A percentile compares a stretch with the other conserved stretches of the same genome.
phyloP scores from a whole-genome alignment of 2,797 vertebrate genomes.

The Liasis olivaceus region DNA sequence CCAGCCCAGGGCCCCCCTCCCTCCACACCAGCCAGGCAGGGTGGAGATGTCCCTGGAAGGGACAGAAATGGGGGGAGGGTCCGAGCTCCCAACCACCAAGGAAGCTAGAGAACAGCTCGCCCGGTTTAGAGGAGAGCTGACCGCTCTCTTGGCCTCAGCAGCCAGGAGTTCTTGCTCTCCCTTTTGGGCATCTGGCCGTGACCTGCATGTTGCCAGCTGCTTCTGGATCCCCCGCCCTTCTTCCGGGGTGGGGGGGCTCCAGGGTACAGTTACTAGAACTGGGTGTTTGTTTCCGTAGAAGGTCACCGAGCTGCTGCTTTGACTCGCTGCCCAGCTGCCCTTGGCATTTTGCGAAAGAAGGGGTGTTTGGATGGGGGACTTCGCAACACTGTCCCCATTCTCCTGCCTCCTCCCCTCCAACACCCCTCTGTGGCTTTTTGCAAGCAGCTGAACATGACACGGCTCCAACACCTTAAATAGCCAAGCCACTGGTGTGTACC shows the following conservation, averaged over 20 bases:
- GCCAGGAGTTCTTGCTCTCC: neutral
- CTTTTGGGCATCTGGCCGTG: neutral
- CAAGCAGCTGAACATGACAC: neutral
- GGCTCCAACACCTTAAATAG: neutral
- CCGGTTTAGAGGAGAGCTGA: neutral
- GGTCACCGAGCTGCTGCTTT: neutral
- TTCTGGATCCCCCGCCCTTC: accelerated
- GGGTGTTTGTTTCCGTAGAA: neutral
- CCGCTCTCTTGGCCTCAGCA: neutral
- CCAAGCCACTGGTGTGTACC: neutral
- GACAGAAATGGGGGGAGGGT: no score
- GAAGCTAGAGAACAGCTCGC: neutral
- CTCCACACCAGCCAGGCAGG: neutral
- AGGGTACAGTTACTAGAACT: neutral
- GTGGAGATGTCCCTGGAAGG: neutral
- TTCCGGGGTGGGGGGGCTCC: neutral
- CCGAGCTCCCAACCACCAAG: neutral
- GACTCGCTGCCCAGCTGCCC: neutral
- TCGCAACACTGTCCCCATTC: neutral
- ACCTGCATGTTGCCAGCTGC: neutral
- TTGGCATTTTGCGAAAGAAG: neutral
- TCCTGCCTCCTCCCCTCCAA: neutral
- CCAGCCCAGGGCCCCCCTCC: neutral
- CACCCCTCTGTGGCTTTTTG: neutral
- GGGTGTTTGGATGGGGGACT: neutral